Percentiles rank a stretch among this genome's conserved stretches.
Conservation (phyloP, 2,888 invertebrate genomes). For the Gymnoscelis rufifasciata region DNA sequence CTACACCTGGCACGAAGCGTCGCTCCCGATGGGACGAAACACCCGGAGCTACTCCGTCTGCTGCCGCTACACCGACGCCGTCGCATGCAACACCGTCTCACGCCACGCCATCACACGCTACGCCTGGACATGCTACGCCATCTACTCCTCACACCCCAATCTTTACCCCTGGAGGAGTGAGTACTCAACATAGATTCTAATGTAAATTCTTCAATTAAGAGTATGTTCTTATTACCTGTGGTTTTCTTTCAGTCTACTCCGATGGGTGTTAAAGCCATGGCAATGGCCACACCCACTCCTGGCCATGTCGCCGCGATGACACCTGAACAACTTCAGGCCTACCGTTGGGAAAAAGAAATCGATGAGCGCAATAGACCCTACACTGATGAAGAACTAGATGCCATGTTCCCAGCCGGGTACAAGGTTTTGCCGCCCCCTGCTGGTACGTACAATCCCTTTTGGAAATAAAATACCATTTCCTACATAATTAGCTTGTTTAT, state of each 20-base stretch:
- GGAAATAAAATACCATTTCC: slow-evolving; percentile 11
- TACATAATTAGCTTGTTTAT: slow-evolving; percentile 22
- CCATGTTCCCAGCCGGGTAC: slow-evolving; percentile 98
- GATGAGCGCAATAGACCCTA: slow-evolving; percentile 98
- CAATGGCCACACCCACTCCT: slow-evolving; percentile 98
- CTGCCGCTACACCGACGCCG: slow-evolving; percentile 86
- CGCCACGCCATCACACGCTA: slow-evolving; percentile 85
- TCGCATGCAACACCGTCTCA: slow-evolving; percentile 85
- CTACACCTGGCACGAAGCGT: slow-evolving; percentile 96
- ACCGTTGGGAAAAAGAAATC: slow-evolving; percentile 98
- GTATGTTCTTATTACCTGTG: neutral
- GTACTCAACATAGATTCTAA: slow-evolving; percentile 18
- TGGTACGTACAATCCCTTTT: slow-evolving; percentile 69
- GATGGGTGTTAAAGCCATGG: slow-evolving; percentile 97
- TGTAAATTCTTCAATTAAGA: too few species aligned
- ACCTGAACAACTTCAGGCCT: slow-evolving; percentile 98
- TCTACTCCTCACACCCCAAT: slow-evolving; percentile 80
- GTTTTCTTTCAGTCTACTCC: slow-evolving; percentile 81
- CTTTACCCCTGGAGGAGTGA: slow-evolving; percentile 89
- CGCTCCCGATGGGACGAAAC: slow-evolving; percentile 99
- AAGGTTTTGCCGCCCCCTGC: slow-evolving; percentile 97
- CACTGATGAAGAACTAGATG: slow-evolving; percentile 97
- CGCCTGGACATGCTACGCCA: slow-evolving; percentile 84
- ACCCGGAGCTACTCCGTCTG: slow-evolving; percentile 86
- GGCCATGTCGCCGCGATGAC: slow-evolving; percentile 98